These are phyloP conservation scores for Torymus tubicola DNA, from an alignment of 2,888 invertebrate genomes.

Conservation along the genomic window DNA sequence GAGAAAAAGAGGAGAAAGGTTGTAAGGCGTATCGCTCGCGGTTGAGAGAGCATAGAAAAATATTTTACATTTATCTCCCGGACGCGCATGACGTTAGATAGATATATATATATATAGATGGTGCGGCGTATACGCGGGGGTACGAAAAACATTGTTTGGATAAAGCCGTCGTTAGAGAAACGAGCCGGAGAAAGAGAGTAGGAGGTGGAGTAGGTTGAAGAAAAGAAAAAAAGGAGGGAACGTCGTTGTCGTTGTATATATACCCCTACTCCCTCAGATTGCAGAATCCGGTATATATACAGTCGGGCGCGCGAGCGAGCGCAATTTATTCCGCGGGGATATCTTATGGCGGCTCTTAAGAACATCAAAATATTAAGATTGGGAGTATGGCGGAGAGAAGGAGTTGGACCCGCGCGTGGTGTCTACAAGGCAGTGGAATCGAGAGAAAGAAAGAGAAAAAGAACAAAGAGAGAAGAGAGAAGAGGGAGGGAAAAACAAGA, in stretches of 20 bases:
- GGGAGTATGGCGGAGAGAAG: slow-evolving; percentile 38
- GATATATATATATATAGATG: no score
- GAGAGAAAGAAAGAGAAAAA: slow-evolving; percentile 11
- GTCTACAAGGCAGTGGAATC: not conserved
- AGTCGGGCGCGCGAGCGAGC: not conserved
- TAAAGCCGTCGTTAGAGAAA: slow-evolving; percentile 47
- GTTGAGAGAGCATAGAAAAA: slow-evolving; percentile 5
- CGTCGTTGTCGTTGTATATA: not conserved
- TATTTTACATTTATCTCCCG: slow-evolving; percentile 31
- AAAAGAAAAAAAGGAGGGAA: slow-evolving; percentile 14
- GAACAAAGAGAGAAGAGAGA: slow-evolving; percentile 35
- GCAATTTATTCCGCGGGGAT: slow-evolving; percentile 40
- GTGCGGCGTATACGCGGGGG: not conserved
- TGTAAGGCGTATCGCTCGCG: not conserved
- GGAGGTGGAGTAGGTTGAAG: not conserved
- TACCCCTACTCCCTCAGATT: slow-evolving; percentile 5
- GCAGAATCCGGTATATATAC: slow-evolving; percentile 43
- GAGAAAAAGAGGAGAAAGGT: not conserved
- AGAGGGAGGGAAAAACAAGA: slow-evolving; percentile 30
- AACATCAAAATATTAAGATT: slow-evolving; percentile 59
- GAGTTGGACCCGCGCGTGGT: no score
- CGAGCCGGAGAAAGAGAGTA: not conserved
- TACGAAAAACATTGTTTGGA: slow-evolving; percentile 51
- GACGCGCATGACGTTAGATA: slow-evolving; percentile 12
- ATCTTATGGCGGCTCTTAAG: slow-evolving; percentile 50